A percentile compares a stretch with the other conserved stretches of the same genome.
Conservation (phyloP, 2,113 vertebrate species). For the Corythornis vintsioides region DNA sequence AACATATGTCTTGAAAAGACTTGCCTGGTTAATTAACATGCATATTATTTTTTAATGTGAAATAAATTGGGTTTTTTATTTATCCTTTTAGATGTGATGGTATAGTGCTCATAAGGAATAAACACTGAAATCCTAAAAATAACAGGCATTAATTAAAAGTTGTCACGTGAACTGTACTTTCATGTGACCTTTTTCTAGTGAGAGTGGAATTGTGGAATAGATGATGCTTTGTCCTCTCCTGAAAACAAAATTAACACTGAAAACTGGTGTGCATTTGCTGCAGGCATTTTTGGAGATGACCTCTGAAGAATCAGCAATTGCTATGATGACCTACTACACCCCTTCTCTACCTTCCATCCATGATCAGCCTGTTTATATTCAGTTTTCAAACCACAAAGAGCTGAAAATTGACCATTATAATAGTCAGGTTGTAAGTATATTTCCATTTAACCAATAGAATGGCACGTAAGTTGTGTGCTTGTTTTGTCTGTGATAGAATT, state of each 20-base stretch:
- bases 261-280: conserved; percentile 41
- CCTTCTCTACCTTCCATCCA: conserved; percentile 72
- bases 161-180: background rate
- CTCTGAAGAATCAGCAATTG: conserved; percentile 84
- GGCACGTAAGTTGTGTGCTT: background rate
- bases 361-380: conserved; percentile 82
- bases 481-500: background rate
- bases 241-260: background rate
- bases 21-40: background rate
- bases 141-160: background rate
- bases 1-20: background rate
- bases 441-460: background rate
- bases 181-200: background rate
- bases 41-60: background rate
- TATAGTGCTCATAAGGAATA: background rate
- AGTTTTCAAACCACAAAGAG: conserved; percentile 85
- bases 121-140: background rate
- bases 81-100: background rate
- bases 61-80: background rate
- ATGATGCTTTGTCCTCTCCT: background rate
- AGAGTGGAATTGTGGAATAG: background rate
- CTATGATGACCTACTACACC: conserved; percentile 83
- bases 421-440: conserved; percentile 81
- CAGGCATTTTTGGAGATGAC: conserved; percentile 91
- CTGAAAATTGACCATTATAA: conserved; percentile 80